Conservation (phyloP, 2,888 invertebrate genomes). For the Blera fallax region DNA sequence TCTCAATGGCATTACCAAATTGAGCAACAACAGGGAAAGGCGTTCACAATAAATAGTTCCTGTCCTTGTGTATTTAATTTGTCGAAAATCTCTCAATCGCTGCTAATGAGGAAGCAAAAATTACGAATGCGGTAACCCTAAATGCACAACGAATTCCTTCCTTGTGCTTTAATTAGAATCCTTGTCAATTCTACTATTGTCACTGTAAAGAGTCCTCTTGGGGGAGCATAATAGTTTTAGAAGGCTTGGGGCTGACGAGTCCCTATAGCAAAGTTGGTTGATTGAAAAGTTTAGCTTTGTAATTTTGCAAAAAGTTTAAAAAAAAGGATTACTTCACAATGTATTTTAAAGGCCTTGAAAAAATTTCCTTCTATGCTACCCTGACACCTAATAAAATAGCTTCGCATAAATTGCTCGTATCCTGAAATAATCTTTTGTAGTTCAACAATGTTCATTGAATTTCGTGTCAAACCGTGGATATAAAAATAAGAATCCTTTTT, state of each 20-base stretch:
- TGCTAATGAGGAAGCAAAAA: conserved; percentile 4
- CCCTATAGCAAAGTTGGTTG: too few species aligned
- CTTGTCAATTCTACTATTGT: too few species aligned
- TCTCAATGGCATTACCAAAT: conserved; percentile 6
- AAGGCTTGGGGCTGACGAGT: too few species aligned
- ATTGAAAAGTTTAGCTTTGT: too few species aligned
- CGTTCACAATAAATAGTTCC: neutral
- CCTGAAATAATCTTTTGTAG: conserved; percentile 21
- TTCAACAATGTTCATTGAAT: conserved; percentile 42
- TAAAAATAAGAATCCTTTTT: neutral
- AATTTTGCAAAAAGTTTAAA: neutral
- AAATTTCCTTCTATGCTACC: neutral
- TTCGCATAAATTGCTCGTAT: neutral
- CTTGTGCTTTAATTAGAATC: too few species aligned
- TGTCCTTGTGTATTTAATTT: conserved; percentile 1
- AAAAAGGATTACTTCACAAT: neutral
- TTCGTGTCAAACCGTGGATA: conserved; percentile 23
- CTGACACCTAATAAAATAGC: neutral
- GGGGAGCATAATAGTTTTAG: too few species aligned
- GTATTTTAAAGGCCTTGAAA: neutral
- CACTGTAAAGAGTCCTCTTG: too few species aligned
- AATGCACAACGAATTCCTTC: too few species aligned
- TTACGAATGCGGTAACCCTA: neutral
- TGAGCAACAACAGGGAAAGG: neutral
- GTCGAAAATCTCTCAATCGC: conserved; percentile 1